Evolutionary conservation across 2,113 vertebrate genomes (phyloP).

Genomic region (Pipa parva): DNA sequence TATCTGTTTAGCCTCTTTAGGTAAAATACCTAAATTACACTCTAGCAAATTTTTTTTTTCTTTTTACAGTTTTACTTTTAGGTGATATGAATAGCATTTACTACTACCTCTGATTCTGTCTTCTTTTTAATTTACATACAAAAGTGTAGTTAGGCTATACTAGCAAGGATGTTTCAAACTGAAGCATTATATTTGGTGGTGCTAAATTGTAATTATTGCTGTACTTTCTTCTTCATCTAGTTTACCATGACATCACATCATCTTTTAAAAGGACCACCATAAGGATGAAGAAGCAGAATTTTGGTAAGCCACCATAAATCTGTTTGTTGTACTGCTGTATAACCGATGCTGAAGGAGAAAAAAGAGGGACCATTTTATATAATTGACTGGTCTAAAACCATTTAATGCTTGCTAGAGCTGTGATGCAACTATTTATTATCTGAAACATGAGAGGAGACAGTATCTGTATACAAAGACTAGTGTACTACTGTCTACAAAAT

Average conservation of each 20-base stretch:
- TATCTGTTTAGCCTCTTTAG: too few species aligned
- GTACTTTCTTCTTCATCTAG: slow-evolving; percentile 57
- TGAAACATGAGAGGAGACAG: too few species aligned
- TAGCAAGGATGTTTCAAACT: neutral
- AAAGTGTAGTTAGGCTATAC: neutral
- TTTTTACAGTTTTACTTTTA: too few species aligned
- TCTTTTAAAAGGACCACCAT: slow-evolving; percentile 82
- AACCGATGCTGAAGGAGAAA: neutral
- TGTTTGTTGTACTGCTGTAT: neutral
- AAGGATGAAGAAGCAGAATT: slow-evolving; percentile 84
- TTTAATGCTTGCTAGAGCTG: too few species aligned
- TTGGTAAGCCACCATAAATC: slow-evolving; percentile 61
- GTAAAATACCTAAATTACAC: too few species aligned
- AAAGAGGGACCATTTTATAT: neutral
- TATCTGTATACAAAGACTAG: too few species aligned
- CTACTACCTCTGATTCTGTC: neutral
- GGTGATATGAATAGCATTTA: too few species aligned
- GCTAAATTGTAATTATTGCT: slow-evolving; percentile 24
- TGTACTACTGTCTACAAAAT: too few species aligned
- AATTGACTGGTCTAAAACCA: too few species aligned
- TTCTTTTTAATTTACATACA: neutral
- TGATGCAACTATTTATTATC: too few species aligned
- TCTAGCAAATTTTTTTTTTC: too few species aligned
- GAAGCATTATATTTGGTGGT: neutral
- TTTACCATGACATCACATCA: slow-evolving; percentile 83